Evolutionary conservation across 2,113 vertebrate genomes (phyloP).

Genomic region (Cyanocitta stelleri): DNA sequence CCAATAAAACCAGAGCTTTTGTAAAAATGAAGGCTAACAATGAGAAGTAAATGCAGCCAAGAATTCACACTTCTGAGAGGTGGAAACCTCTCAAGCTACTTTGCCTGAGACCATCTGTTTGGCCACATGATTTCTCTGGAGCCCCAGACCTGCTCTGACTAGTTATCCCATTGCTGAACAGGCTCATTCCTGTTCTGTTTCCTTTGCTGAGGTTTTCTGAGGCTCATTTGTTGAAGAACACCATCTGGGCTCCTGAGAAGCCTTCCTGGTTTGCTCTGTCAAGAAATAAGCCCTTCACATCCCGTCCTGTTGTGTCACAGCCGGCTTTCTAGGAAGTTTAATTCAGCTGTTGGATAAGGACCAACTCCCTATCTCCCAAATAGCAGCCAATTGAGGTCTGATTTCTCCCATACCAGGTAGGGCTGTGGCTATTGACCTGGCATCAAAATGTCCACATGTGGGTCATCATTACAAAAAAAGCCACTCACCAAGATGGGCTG

Average conservation of each 20-base stretch:
- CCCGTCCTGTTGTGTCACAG: background rate
- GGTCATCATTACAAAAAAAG: background rate
- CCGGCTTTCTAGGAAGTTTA: background rate
- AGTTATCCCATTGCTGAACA: background rate
- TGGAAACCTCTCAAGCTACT: background rate
- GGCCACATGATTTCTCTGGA: background rate
- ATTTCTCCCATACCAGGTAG: background rate
- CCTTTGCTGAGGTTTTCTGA: background rate
- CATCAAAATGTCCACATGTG: background rate
- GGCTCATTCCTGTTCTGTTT: background rate
- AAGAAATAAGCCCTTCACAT: background rate
- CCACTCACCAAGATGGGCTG: background rate
- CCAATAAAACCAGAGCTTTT: background rate
- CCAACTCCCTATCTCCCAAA: background rate
- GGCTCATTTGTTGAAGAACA: background rate
- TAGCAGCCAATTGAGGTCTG: background rate
- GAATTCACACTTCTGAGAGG: background rate
- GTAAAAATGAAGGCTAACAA: background rate
- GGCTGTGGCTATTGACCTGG: background rate
- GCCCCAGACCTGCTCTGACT: background rate
- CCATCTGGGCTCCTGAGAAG: constrained; percentile 33
- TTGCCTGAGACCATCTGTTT: constrained; percentile 6
- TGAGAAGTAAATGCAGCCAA: background rate
- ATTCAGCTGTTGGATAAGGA: background rate
- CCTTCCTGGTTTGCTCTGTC: background rate